Percentiles rank a stretch among this genome's conserved stretches.
phyloP scores from a whole-genome alignment of 2,113 vertebrate genomes.

The Boleophthalmus pectinirostris region DNA sequence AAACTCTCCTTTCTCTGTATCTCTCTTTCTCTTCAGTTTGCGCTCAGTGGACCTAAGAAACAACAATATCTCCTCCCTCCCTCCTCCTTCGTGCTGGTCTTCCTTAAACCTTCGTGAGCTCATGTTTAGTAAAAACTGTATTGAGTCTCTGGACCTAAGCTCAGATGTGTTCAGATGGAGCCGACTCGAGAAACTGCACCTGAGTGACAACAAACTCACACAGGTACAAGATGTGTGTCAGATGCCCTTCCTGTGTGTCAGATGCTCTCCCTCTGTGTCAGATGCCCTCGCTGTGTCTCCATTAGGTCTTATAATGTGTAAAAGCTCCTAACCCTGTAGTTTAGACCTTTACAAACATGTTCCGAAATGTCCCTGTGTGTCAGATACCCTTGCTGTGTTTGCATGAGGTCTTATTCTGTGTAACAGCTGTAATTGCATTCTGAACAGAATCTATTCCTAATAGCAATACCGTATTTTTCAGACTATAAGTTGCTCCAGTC shows the following conservation, averaged over 20 bases:
- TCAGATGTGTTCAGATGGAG: constrained; percentile 84
- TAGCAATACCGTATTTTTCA: too few relatives aligned
- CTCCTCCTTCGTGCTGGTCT: constrained; percentile 83
- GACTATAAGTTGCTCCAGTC: too few relatives aligned
- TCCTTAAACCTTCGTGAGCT: constrained; percentile 90
- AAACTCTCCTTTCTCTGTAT: background rate
- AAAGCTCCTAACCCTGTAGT: too few relatives aligned
- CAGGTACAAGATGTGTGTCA: constrained; percentile 76
- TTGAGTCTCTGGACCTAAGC: constrained; percentile 83
- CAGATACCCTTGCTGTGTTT: too few relatives aligned
- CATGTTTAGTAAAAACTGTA: constrained; percentile 88
- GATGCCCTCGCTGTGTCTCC: too few relatives aligned
- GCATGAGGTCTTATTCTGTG: too few relatives aligned
- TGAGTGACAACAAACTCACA: constrained; percentile 87
- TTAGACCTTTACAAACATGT: too few relatives aligned
- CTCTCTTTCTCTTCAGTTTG: constrained; percentile 71
- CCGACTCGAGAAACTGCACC: constrained; percentile 90
- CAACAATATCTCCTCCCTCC: constrained; percentile 83
- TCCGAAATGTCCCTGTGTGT: background rate
- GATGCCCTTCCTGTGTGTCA: too few relatives aligned
- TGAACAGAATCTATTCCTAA: too few relatives aligned
- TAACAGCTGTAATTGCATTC: too few relatives aligned
- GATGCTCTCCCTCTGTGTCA: background rate
- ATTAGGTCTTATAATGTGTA: too few relatives aligned
- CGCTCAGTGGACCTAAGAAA: constrained; percentile 88